These are phyloP conservation scores for Phacellophora camtschatica DNA, from an alignment of 30 jellyfish, hydroid and myxozoan genomes.

Conservation along the genomic window DNA sequence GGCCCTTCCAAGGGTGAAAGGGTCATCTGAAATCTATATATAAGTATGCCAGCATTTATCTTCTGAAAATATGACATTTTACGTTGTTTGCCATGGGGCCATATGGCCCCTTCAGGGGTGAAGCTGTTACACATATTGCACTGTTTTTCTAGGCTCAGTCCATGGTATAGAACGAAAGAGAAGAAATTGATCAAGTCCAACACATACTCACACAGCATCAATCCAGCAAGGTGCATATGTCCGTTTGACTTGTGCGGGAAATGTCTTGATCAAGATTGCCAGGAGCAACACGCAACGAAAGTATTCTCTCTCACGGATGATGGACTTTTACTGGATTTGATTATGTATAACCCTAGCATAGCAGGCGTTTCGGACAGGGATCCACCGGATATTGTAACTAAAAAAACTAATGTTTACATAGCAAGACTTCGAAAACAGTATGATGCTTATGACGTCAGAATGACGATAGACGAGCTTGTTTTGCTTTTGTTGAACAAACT, in stretches of 20 bases:
- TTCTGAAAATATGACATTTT: no score
- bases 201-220: conserved; percentile 66
- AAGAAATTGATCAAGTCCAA: conserved; percentile 45
- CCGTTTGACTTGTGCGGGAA: conserved; percentile 83
- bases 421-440: conserved; percentile 22
- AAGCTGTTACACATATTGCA: no score
- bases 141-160: conserved; percentile 69
- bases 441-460: conserved; percentile 12
- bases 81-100: no score
- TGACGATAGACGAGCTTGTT: conserved; percentile 53
- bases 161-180: conserved; percentile 82
- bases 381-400: conserved; percentile 3
- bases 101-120: no score
- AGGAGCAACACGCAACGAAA: conserved; percentile 58
- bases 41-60: no score
- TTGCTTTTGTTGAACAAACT: conserved; percentile 50
- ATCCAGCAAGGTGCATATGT: conserved; percentile 46
- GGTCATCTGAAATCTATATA: no score
- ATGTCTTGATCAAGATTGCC: conserved; percentile 71
- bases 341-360: conserved; percentile 48
- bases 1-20: no score
- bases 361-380: conserved; percentile 40
- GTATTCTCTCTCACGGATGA: conserved; percentile 33
- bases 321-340: conserved; percentile 52
- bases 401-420: conserved; percentile 16